These are phyloP conservation scores for Steinernema hermaphroditum DNA, from an alignment of 2,888 invertebrate species.

Conservation along the genomic window DNA sequence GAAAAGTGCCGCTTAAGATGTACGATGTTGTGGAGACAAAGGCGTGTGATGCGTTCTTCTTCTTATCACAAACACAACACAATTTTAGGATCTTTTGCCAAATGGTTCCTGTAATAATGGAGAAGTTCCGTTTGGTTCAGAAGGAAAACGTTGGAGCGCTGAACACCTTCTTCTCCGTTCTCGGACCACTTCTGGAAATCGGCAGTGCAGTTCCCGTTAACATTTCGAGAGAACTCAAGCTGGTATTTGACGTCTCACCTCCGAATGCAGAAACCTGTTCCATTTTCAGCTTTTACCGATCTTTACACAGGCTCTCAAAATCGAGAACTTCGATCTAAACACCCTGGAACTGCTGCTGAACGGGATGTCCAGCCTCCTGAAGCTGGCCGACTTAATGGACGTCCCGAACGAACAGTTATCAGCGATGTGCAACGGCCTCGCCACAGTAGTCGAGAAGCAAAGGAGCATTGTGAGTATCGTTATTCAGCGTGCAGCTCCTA, in stretches of 20 bases:
- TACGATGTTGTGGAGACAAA: conserved; percentile 12
- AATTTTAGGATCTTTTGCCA: conserved; percentile 9
- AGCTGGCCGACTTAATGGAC: neutral
- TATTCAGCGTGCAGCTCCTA: neutral
- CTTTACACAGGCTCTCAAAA: neutral
- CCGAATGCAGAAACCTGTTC: neutral
- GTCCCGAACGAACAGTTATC: neutral
- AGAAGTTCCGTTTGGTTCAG: neutral
- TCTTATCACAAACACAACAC: neutral
- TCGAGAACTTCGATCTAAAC: neutral
- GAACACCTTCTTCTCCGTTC: neutral
- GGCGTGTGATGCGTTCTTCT: neutral
- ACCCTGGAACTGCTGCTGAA: neutral
- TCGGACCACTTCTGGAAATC: neutral
- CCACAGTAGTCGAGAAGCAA: neutral
- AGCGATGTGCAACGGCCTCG: conserved; percentile 1
- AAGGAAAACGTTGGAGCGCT: neutral
- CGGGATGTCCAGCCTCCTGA: neutral
- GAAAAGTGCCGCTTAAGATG: conserved; percentile 15
- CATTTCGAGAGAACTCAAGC: neutral
- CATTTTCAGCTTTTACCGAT: neutral
- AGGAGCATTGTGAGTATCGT: neutral
- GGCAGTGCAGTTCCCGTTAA: neutral
- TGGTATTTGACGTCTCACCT: neutral
- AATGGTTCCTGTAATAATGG: conserved; percentile 1